Base-by-base conservation (phyloP, 2,797 vertebrate genomes). In the Tenualosa ilisha region DNA sequence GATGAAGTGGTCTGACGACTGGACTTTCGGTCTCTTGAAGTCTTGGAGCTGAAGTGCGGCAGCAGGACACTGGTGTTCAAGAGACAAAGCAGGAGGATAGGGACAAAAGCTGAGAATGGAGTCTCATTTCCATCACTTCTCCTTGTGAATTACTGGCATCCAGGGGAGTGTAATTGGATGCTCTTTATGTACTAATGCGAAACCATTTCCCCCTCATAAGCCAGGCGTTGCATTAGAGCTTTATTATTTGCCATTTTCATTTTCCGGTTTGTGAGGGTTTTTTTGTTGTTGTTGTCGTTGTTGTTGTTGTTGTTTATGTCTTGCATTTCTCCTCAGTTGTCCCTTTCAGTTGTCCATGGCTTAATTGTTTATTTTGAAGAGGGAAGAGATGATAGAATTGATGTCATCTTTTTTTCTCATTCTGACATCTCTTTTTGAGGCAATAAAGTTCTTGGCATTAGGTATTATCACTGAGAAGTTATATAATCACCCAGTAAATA, bases 131-230 rank as follows among this genome's bases (percentile, higher is more conserved):
- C 85, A 54, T 43, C 75, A 53, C 82, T 79, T 84, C 81, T 54
- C 54, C n/a, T 53, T 88, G 56, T 88, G 88, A 84, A 91, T 90
- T 89, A 89, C 83, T 13, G 84, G 51, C 85, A 85, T 83, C 86
- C 89, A 61, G 86, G 22, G 53, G 86, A 65, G 87, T 81, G n/a
- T 65, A 65, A 65, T 65, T 65, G 61, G 61, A 26, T 24, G 61
- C 63, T 85, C 84, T 85, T 83, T 86, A 75, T 82, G 3, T 11
- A 75, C 61, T 86, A 89, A 86, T 87, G 84, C 85, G 31, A 87
- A 88, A 84, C 56, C 83, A 81, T 85, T 88, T 89, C 85, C 82
- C 61, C 81, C 56, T 50, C 63, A 81, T 82, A 90, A 85, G 79
- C 86, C 82, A 43, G 72, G 31, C 17, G 3, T 13, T 13, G 63